phyloP scores from a whole-genome alignment of 1,140 invertebrate genomes.

The Diachasma alloeum region DNA sequence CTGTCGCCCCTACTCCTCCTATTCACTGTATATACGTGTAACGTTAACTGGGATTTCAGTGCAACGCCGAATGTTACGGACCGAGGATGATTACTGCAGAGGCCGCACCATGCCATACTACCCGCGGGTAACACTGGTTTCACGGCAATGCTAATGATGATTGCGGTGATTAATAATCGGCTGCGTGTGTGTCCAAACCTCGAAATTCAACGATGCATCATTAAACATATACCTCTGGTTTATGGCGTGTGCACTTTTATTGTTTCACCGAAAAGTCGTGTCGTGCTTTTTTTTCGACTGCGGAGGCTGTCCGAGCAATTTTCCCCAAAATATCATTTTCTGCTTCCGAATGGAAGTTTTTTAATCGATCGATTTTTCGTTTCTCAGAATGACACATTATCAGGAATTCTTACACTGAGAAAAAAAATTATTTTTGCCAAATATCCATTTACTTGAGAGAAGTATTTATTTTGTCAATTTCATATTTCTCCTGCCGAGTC shows the following conservation, averaged over 20 bases:
- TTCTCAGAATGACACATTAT: too few species aligned
- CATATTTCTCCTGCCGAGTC: too few species aligned
- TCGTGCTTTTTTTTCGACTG: not conserved
- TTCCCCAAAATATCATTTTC: too few species aligned
- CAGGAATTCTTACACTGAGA: too few species aligned
- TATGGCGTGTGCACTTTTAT: not conserved
- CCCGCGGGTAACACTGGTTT: conserved; percentile 2
- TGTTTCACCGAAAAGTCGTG: not conserved
- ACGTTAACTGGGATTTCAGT: conserved; percentile 7
- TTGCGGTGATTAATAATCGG: conserved; percentile 11
- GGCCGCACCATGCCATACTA: not conserved
- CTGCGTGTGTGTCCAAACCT: not conserved
- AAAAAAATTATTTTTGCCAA: too few species aligned
- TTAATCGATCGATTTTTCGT: too few species aligned
- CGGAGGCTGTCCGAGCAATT: too few species aligned
- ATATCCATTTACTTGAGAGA: too few species aligned
- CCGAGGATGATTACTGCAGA: conserved; percentile 10
- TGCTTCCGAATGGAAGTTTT: too few species aligned
- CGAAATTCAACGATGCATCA: conserved; percentile 9
- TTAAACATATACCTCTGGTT: not conserved
- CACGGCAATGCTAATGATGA: conserved; percentile 11
- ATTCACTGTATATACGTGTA: conserved; percentile 17
- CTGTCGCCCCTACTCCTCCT: conserved; percentile 37
- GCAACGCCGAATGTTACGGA: conserved; percentile 9
- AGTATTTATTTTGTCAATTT: too few species aligned